Evolutionary conservation across 2,888 invertebrate species (phyloP).

Genomic region (Eilema caniola): DNA sequence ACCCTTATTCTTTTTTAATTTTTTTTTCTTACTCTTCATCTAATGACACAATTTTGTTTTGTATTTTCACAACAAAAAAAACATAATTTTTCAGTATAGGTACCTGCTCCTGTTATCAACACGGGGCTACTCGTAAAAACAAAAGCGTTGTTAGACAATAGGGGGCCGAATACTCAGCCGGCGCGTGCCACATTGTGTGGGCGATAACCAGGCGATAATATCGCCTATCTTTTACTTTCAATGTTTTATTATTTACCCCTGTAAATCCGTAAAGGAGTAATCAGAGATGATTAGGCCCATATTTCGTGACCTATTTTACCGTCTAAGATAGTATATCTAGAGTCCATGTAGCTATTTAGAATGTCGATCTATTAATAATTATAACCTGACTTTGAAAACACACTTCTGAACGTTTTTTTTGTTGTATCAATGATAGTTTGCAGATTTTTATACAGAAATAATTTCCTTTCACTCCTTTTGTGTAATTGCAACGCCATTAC

Average conservation of each 20-base stretch:
- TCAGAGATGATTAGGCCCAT: too few species aligned
- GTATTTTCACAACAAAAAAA: constrained; percentile 17
- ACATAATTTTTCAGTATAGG: constrained; percentile 32
- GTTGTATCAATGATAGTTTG: too few species aligned
- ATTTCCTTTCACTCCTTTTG: too few species aligned
- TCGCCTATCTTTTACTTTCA: constrained; percentile 63
- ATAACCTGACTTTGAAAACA: too few species aligned
- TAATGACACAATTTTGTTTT: constrained; percentile 1
- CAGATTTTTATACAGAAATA: too few species aligned
- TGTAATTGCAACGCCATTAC: too few species aligned
- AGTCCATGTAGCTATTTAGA: not conserved
- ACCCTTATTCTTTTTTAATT: not conserved
- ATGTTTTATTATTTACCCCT: constrained; percentile 29
- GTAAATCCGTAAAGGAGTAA: not conserved
- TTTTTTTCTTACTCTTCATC: not conserved
- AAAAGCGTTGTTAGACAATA: constrained; percentile 64
- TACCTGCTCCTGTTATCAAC: constrained; percentile 52
- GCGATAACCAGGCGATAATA: constrained; percentile 59
- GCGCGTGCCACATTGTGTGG: constrained; percentile 68
- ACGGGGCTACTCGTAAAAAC: constrained; percentile 57
- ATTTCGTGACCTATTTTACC: not conserved
- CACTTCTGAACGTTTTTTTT: too few species aligned
- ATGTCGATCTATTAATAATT: too few species aligned
- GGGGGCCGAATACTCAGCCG: constrained; percentile 60
- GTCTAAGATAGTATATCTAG: not conserved